phyloP scores from a whole-genome alignment of 1,140 invertebrate species.

The Platyura marginata region DNA sequence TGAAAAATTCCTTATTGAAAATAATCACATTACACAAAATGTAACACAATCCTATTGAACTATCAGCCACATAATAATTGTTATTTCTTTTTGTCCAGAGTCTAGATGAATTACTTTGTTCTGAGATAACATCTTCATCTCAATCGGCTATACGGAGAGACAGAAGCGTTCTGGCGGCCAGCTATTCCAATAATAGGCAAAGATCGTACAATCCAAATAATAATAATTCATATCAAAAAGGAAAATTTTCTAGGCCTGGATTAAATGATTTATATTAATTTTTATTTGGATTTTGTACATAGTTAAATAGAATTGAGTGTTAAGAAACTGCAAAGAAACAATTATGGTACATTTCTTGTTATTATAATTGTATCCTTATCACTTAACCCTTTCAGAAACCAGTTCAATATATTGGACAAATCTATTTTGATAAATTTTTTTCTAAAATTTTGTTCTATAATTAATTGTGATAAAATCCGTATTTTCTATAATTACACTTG shows the following conservation, averaged over 20 bases:
- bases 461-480: no score
- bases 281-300: not conserved
- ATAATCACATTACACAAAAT: slow-evolving; percentile 20
- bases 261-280: not conserved
- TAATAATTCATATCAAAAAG: not conserved
- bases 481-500: no score
- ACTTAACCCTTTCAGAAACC: no score
- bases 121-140: not conserved
- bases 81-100: not conserved
- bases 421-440: no score
- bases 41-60: slow-evolving; percentile 13
- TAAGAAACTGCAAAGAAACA: no score
- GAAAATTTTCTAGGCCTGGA: not conserved
- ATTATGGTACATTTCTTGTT: no score
- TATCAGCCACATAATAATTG: not conserved
- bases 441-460: no score
- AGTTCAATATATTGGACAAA: no score
- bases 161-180: not conserved
- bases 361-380: no score
- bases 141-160: not conserved
- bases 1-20: slow-evolving; percentile 21
- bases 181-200: not conserved
- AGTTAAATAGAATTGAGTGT: no score
- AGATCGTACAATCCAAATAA: not conserved
- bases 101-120: not conserved